Base-by-base conservation (phyloP, 2,113 vertebrate species). In the Catharus fuscescens region DNA sequence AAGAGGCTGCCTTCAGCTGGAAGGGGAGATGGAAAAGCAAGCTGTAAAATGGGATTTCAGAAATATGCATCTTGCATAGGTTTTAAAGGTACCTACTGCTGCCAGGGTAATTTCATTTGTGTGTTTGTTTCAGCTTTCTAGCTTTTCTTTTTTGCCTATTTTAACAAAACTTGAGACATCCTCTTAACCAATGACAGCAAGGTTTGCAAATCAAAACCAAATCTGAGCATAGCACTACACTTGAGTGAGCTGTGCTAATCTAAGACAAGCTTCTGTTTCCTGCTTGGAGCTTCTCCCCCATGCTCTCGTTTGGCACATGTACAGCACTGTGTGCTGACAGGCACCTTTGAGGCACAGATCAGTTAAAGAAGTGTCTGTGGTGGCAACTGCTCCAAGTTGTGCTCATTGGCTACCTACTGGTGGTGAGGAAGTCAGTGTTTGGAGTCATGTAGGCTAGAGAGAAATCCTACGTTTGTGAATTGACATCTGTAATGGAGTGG, bases 171-270 rank as follows among this genome's bases (percentile, higher is more conserved):
- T 96, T 87, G 54, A 52, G 80, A 20, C 21, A 21, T 50, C 19
- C 11, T 62, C 14, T 32, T 86, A 62, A 32, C 79, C 90, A 77
- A 38, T 80, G 60, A 47, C 69, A 78, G 64, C 38, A 54, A 60
- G 48, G 42, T 74, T 86, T 86, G 72, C 82, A 84, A 90, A 90
- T 93, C 64, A 94, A 74, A 95, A 80, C 57, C 67, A 91, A 92
- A 96, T 96, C 90, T 90, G 92, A 96, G 85, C 88, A 71, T 44
- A 95, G 90, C 92, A 94, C 79, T 96, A 45, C 56, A 48, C n/a
- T 92, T 23, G 80, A 80, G 72, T 84, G 94, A 95, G 77, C 77
- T 78, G 52, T 64, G 85, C 94, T 96, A 88, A 95, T 96, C 93
- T 93, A 86, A 94, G 88, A 67, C 2, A 4, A 80, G 60, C 85